These are phyloP conservation scores for Epizoanthus rinbou DNA, from an alignment of 92 coral and sea anemone genomes.

Conservation along the genomic window DNA sequence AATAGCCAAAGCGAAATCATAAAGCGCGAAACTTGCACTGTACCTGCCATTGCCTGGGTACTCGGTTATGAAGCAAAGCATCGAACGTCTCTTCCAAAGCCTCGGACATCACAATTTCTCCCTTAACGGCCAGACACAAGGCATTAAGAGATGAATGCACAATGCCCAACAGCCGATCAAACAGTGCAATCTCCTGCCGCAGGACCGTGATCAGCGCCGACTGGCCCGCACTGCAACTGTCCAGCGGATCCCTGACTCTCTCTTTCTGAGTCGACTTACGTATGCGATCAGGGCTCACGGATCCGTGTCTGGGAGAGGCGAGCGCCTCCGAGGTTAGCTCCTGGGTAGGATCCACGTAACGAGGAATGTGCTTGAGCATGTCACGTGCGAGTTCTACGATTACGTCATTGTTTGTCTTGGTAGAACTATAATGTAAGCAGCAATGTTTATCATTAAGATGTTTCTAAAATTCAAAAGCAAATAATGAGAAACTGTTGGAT, in stretches of 20 bases:
- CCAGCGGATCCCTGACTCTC: constrained; percentile 39
- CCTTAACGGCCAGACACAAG: constrained; percentile 79
- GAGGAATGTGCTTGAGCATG: constrained; percentile 72
- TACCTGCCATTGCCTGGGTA: constrained; percentile 95
- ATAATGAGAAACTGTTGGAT: no score
- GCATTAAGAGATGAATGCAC: constrained; percentile 80
- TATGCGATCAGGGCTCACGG: constrained; percentile 48
- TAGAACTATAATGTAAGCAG: constrained; percentile 60
- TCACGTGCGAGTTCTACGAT: constrained; percentile 81
- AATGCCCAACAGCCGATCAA: constrained; percentile 74
- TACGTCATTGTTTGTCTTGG: constrained; percentile 86
- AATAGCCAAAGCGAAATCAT: neutral
- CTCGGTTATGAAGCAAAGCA: constrained; percentile 78
- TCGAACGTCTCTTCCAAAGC: constrained; percentile 85
- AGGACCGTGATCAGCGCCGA: constrained; percentile 76
- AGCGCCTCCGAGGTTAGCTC: constrained; percentile 42
- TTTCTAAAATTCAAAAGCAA: no score
- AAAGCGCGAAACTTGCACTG: neutral
- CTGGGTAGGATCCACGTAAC: constrained; percentile 44
- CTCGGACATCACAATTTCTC: constrained; percentile 84
- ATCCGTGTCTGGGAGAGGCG: constrained; percentile 34
- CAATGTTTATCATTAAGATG: no score
- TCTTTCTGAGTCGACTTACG: constrained; percentile 47
- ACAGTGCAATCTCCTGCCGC: constrained; percentile 81
- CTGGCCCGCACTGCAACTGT: constrained; percentile 48